These are phyloP conservation scores for Rhopalosiphum nymphaeae DNA, from an alignment of 2,888 invertebrate genomes.

Conservation along the genomic window DNA sequence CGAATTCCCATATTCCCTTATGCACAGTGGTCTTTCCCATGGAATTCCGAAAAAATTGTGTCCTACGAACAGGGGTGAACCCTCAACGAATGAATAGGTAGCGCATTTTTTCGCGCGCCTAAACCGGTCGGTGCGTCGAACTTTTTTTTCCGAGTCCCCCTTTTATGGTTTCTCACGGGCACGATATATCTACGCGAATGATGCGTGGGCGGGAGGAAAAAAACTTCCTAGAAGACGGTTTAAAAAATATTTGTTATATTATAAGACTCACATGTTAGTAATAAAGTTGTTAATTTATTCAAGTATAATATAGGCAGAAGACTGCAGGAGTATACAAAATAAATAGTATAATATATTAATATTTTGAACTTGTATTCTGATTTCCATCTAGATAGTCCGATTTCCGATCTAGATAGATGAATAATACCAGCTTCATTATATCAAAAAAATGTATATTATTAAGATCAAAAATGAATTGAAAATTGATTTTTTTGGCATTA, in stretches of 20 bases:
- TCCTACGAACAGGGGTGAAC: slow-evolving; percentile 20
- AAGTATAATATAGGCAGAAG: background rate
- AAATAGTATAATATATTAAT: background rate
- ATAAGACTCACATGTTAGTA: background rate
- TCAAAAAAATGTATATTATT: background rate
- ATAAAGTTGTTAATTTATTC: background rate
- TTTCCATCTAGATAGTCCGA: too few relatives aligned
- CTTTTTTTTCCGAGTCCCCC: slow-evolving; percentile 43
- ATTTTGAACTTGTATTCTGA: background rate
- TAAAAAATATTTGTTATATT: background rate
- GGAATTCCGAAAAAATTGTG: slow-evolving; percentile 58
- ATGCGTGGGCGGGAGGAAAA: background rate
- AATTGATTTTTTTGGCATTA: background rate
- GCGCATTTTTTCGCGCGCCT: slow-evolving; percentile 23
- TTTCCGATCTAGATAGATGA: background rate
- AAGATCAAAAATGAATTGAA: background rate
- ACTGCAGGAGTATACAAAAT: background rate
- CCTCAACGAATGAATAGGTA: background rate
- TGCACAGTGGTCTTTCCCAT: slow-evolving; percentile 27
- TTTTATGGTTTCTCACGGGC: slow-evolving; percentile 47
- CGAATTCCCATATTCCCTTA: slow-evolving; percentile 27
- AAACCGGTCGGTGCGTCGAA: slow-evolving; percentile 53
- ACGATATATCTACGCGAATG: background rate
- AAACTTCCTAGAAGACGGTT: background rate
- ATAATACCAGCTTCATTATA: background rate